Base-by-base conservation (phyloP, 2,888 invertebrate species). In the Mesoligia furuncula region DNA sequence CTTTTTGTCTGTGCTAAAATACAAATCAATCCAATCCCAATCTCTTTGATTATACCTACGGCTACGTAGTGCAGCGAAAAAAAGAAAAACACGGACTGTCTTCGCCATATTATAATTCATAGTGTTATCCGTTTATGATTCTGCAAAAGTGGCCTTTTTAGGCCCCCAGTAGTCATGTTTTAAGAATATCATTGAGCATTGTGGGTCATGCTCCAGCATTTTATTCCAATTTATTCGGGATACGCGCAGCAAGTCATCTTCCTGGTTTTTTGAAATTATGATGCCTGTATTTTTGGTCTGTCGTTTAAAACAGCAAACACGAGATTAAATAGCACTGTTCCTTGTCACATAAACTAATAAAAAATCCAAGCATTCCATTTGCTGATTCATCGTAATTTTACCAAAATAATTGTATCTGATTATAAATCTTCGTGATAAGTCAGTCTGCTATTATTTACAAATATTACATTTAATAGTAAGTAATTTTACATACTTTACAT, bases 401-500 rank as follows among this genome's bases (percentile, higher is more conserved):
- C 20, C 17, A 17, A 83, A 67, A 67, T 83, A 68, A 65, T 27
- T 57, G 27, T 79, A 69, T 54, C 31, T 42, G 42, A 62, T 64
- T 48, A 42, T 20, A 57, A 65, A 59, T 68, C 67, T 68, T 54
- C 20, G 2, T 15, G 86, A 72, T 85, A 75, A 75, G n/a, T 27
- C 45, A 39, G 15, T 54, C 36, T 75, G 64, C 51, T 64, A 75
- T 62, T 80, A 81, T 81, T 59, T 48, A 13, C 15, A 62, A n/a
- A 45, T 61, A 67, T 67, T 81, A 45, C 36, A 48, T 66, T 57
- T n/a, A 84, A 54, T 31, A 62, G 20, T 67, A 67, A 62, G 65
- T 80, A 45, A 80, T 79, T 79, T 36, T 36, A 36, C 36, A 6
- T 71, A 66, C 48, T 81, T 81, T 31, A 45, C 70, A 81, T 67